Conservation (phyloP, 2,797 vertebrate species). For the Typhlichthys subterraneus region DNA sequence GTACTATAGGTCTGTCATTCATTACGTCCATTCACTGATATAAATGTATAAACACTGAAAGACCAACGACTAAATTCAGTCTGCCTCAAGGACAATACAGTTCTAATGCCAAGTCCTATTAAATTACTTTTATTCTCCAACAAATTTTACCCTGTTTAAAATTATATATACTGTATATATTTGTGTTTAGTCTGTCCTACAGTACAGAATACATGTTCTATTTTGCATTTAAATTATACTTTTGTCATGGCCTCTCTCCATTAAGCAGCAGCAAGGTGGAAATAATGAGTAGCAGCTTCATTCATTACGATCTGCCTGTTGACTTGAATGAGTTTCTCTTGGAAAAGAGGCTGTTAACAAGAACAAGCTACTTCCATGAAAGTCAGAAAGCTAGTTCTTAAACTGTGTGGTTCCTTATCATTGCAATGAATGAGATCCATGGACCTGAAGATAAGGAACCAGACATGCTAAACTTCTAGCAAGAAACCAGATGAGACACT, state of each 20-base stretch:
- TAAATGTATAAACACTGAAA: background rate
- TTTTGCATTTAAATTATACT: no score
- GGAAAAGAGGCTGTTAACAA: background rate
- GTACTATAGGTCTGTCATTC: background rate
- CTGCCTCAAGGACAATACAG: no score
- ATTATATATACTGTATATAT: no score
- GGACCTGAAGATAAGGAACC: background rate
- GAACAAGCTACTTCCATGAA: background rate
- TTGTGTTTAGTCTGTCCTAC: no score
- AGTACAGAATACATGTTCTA: no score
- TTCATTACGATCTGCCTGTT: background rate
- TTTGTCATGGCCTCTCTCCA: no score
- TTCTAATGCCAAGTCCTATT: no score
- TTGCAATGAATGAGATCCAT: background rate
- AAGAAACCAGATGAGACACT: background rate
- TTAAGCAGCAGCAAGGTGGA: background rate
- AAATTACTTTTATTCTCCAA: no score
- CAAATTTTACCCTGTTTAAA: no score
- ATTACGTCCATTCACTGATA: background rate
- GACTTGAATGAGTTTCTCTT: background rate
- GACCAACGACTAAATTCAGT: no score
- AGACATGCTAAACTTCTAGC: background rate
- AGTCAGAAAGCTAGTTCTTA: background rate
- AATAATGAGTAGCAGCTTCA: background rate
- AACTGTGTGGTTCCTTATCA: constrained; percentile 1